A percentile compares a stretch with the other conserved stretches of the same genome.
phyloP scores from a whole-genome alignment of 2,113 vertebrate species.

The Burhinus oedicnemus region DNA sequence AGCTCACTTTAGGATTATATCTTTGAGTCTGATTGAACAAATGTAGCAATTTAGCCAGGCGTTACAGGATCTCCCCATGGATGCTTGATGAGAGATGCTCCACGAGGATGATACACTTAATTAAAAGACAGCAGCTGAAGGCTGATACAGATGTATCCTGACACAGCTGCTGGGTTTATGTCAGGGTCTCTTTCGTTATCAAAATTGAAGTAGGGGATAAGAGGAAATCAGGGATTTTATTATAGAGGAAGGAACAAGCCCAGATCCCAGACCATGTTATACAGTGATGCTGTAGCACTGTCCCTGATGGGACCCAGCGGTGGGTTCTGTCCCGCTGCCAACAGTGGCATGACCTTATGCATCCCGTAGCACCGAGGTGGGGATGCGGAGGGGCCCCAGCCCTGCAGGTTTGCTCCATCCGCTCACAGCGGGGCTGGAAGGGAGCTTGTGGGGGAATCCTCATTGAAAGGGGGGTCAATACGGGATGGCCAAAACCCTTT shows the following conservation, averaged over 20 bases:
- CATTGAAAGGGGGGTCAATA: accelerated
- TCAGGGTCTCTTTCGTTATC: constrained; percentile 17
- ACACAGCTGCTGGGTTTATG: constrained; percentile 52
- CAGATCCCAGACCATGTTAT: not conserved
- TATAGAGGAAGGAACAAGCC: not conserved
- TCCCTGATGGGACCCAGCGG: accelerated
- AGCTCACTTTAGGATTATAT: constrained; percentile 38
- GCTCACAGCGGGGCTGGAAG: not conserved
- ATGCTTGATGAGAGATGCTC: constrained; percentile 40
- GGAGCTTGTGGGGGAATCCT: not conserved
- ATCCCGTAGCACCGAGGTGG: not conserved
- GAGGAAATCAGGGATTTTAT: not conserved
- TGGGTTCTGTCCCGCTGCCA: not conserved
- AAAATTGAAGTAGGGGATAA: not conserved
- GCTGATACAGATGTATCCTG: constrained; percentile 52
- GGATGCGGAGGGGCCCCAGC: not conserved
- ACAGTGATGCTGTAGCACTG: not conserved
- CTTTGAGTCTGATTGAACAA: constrained; percentile 62
- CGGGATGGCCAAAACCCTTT: not conserved
- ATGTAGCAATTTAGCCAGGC: constrained; percentile 65
- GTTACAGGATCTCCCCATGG: constrained; percentile 59
- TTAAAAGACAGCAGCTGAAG: constrained; percentile 38
- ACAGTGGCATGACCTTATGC: accelerated
- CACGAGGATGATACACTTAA: constrained; percentile 35
- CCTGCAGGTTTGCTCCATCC: not conserved